Base-by-base conservation (phyloP, 2,113 vertebrate species). In the Prinia subflava region DNA sequence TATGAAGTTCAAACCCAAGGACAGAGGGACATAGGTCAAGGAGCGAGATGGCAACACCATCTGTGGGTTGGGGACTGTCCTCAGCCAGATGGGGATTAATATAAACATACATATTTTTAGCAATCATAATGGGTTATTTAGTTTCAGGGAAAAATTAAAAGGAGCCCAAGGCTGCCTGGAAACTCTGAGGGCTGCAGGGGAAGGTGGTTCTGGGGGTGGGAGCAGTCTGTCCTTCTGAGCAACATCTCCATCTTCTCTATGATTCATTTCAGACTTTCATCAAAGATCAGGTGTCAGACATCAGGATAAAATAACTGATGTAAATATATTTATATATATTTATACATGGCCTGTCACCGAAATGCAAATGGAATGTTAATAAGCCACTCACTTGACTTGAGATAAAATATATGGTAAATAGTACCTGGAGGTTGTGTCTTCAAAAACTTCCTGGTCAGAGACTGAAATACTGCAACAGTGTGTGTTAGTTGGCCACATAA, bases 21-120 rank as follows among this genome's bases (percentile, higher is more conserved):
- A 62, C 46, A 47, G 57, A 28, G 70, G 59, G 37, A 55, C 1
- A 0, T 50, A 62, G 88, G 80, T 86, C 4, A 6, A 57, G 83
- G 62, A 69, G 49, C 0, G 2, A 67, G 65, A 30, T 71, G 41
- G 24, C 64, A 68, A 16, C 27, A 15, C 11, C 0, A 0, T 0
- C 83, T 42, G 64, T 49, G 83, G 39, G 23, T n/a, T 83, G 80
- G 86, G n/a, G 47, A 12, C n/a, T 55, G 67, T 94, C 20, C 33
- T 59, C 90, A 76, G 31, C 68, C 31, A 76, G 81, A 21, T 11
- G 3, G 6, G 22, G n/a, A 77, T 80, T 90, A 25, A n/a, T 67
- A 57, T 14, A 62, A 83, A 46, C n/a, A n/a, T 42, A 46, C 19
- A 9, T 83, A 49, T 75, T 94, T 94, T 87, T 87, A 89, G 47